Percentiles rank a stretch among this genome's conserved stretches.
phyloP scores from a whole-genome alignment of 2,888 invertebrate species.

The Oxyteleia sp. region DNA sequence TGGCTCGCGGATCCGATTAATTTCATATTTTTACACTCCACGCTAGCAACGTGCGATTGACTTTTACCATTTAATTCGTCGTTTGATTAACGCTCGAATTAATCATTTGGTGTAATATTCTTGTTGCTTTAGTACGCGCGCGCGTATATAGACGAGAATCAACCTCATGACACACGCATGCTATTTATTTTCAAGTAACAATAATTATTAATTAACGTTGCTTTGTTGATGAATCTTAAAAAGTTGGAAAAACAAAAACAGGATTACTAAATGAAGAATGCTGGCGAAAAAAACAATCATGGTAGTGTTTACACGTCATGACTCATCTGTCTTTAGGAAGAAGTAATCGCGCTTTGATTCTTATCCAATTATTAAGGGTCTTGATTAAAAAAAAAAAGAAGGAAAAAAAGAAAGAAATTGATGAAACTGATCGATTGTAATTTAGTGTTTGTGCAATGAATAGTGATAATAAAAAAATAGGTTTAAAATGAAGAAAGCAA shows the following conservation, averaged over 20 bases:
- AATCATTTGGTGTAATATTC: constrained; percentile 48
- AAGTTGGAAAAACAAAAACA: not conserved
- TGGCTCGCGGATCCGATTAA: not conserved
- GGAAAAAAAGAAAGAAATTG: too few species aligned
- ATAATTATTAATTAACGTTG: constrained; percentile 29
- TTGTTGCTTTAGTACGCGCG: constrained; percentile 47
- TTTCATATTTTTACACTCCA: constrained; percentile 9
- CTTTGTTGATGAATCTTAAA: not conserved
- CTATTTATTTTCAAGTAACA: constrained; percentile 66
- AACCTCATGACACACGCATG: constrained; percentile 48
- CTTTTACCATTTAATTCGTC: constrained; percentile 25
- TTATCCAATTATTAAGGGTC: not conserved
- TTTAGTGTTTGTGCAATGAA: not conserved
- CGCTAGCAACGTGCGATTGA: not conserved
- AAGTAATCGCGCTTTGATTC: not conserved
- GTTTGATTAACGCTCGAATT: constrained; percentile 30
- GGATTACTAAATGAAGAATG: not conserved
- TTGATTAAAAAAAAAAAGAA: not conserved
- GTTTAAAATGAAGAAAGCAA: constrained; percentile 3
- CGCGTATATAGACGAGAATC: constrained; percentile 30
- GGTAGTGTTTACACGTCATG: not conserved
- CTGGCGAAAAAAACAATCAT: not conserved
- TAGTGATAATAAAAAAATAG: not conserved
- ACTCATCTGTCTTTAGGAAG: not conserved
- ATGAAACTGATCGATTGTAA: too few species aligned